phyloP scores from a whole-genome alignment of 2,888 invertebrate genomes.

The Lymantria dispar region DNA sequence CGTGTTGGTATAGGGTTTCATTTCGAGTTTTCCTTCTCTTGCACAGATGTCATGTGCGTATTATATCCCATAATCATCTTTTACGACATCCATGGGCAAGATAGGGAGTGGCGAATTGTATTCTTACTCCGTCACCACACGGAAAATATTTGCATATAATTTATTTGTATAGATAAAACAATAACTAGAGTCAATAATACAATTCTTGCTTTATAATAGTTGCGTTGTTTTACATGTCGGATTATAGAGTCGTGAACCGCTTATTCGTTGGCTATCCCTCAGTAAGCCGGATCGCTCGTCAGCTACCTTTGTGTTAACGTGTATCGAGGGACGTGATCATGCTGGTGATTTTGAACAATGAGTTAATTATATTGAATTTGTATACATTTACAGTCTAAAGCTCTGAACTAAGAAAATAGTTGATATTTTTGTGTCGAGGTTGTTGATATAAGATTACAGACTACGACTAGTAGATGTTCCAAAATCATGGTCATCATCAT shows the following conservation, averaged over 20 bases:
- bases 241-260: slow-evolving; percentile 68
- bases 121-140: too few species aligned
- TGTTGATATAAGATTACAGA: too few species aligned
- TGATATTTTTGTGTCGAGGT: too few species aligned
- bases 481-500: too few species aligned
- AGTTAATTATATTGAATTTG: neutral
- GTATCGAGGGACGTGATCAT: slow-evolving; percentile 13
- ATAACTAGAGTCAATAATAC: neutral
- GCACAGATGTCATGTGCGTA: too few species aligned
- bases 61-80: too few species aligned
- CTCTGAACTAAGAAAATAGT: neutral
- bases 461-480: too few species aligned
- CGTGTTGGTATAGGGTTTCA: too few species aligned
- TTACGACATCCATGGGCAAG: too few species aligned
- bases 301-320: slow-evolving; percentile 33
- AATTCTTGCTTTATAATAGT: neutral
- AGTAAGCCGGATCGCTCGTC: slow-evolving; percentile 61
- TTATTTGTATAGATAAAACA: neutral
- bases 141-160: too few species aligned
- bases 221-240: slow-evolving; percentile 64
- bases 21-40: too few species aligned
- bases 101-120: too few species aligned
- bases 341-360: slow-evolving; percentile 1
- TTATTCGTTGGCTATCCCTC: slow-evolving; percentile 57
- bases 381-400: neutral